Evolutionary conservation across 2,888 invertebrate species (phyloP), one percentile per base, ranked within the genome.

Genomic region (Odontocolon sp.): DNA sequence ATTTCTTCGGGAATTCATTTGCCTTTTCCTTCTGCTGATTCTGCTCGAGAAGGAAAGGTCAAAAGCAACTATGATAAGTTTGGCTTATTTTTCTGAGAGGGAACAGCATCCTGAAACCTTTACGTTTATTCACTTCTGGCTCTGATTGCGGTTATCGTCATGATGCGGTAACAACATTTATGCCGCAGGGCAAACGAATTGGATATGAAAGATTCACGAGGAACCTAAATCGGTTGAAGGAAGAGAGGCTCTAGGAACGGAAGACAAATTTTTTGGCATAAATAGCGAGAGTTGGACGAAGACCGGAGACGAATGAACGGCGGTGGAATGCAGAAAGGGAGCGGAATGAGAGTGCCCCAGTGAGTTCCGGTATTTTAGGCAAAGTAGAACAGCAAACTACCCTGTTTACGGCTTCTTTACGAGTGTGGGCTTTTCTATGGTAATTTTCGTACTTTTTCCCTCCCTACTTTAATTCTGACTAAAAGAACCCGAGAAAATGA

Each of bases 181-280:
- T 18, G 63, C 52, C 73, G 33, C 64, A 38, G 59, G 56, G 52
- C 23, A 8, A 9, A 31, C 69, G 73, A 64, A 69, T 77, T 64
- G 59, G 64, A 73, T 77, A 69, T 64, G 68, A 77, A 77, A 64
- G 68, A 72, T 77, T 72, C 72, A 73, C 64, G 64, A 59, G 69
- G 14, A 57, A 56, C 40, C 50, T 47, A 73, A 72, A 69, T 75
- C 64, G 57, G 64, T 56, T 45, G 21, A 31, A 16, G 6, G 28
- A 56, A 38, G 21, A 11, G 14, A 26, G 16, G 4, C 50, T 47
- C 47, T 28, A 16, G 16, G 8, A 16, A 47, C 33, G 23, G 23
- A 63, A 68, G 50, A 68, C 33, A 50, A 47, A 42, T 68, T 77
- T 76, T 63, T 68, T 56, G 47, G 57, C 61, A 68, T 63, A 67